Conservation (phyloP, 2,797 vertebrate species). For the Odontamblyopus lacepedii region DNA sequence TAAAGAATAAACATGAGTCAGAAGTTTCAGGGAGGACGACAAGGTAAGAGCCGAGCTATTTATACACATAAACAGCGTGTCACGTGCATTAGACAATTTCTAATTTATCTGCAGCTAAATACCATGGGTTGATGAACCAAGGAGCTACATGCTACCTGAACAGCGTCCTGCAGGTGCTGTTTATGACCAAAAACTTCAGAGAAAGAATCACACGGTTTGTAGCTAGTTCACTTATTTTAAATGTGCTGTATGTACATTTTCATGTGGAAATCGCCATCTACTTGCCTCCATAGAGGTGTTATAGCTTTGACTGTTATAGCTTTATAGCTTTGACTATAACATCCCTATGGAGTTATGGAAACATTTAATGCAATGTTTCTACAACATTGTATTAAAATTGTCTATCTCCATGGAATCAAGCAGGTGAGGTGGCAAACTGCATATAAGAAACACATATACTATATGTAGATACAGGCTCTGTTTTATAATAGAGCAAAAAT, state of each 20-base stretch:
- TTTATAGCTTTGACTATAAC: no score
- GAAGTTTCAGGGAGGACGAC: background rate
- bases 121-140: slow-evolving; percentile 63
- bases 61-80: background rate
- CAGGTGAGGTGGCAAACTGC: no score
- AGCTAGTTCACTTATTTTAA: background rate
- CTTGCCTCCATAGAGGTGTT: background rate
- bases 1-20: background rate
- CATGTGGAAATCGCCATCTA: background rate
- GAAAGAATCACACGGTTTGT: slow-evolving; percentile 56
- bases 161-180: slow-evolving; percentile 72
- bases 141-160: slow-evolving; percentile 75
- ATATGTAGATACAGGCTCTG: no score
- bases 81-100: background rate
- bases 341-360: no score
- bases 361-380: no score
- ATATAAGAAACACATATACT: no score
- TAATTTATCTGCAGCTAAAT: slow-evolving; percentile 6
- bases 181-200: slow-evolving; percentile 69
- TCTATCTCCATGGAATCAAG: no score
- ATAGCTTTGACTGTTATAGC: background rate
- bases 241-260: background rate
- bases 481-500: no score
- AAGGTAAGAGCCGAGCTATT: background rate
- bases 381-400: no score